Evolutionary conservation across 2,113 vertebrate species (phyloP).

Genomic region (Tauraco erythrolophus): DNA sequence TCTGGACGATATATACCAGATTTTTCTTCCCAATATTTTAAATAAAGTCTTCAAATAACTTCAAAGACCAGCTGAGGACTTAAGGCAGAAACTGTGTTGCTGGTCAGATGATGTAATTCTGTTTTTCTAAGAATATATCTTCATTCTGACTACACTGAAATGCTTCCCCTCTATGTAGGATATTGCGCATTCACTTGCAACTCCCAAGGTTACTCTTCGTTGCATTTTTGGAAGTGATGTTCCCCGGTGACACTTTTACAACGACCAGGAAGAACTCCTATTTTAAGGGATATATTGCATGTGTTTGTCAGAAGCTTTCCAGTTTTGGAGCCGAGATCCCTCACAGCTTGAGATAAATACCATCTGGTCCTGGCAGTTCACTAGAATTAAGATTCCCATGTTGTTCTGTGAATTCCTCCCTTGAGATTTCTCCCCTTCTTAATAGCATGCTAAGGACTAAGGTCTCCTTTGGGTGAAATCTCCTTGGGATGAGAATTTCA

Average conservation of each 20-base stretch:
- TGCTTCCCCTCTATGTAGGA: background rate
- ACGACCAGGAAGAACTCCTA: background rate
- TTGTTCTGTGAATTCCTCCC: background rate
- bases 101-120: background rate
- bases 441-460: background rate
- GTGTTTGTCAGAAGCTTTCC: constrained; percentile 25
- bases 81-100: background rate
- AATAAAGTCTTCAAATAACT: background rate
- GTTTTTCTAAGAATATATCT: background rate
- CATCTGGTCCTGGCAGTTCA: constrained; percentile 42
- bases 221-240: background rate
- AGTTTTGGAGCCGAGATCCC: constrained; percentile 10
- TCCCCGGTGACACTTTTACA: background rate
- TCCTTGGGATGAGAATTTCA: background rate
- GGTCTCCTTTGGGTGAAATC: background rate
- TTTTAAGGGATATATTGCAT: constrained; percentile 19
- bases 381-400: background rate
- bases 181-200: background rate
- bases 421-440: background rate
- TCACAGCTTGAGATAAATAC: constrained; percentile 14
- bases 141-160: background rate
- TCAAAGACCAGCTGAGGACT: background rate
- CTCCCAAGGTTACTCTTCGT: background rate
- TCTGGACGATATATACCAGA: background rate
- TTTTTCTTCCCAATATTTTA: background rate